Percentiles rank a stretch among this genome's conserved stretches.
phyloP scores from a whole-genome alignment of 2,888 invertebrate genomes.

The Dolichopus griseipennis region DNA sequence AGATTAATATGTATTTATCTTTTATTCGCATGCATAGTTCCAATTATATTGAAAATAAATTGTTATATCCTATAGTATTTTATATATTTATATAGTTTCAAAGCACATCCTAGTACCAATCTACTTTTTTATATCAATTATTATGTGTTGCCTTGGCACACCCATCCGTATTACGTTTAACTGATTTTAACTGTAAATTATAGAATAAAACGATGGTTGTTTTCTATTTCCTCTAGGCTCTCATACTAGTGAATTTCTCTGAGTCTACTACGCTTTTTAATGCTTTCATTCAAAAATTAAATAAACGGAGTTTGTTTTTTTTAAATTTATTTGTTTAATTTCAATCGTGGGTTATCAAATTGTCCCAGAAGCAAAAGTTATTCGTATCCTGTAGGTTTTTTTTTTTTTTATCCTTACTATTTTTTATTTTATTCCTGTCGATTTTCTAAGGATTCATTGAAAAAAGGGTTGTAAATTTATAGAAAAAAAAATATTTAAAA shows the following conservation, averaged over 20 bases:
- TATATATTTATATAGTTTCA: too few species aligned
- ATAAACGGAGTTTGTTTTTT: neutral
- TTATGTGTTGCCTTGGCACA: too few species aligned
- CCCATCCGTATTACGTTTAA: too few species aligned
- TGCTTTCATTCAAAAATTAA: too few species aligned
- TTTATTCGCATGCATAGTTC: neutral
- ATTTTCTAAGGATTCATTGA: neutral
- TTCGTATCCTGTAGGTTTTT: too few species aligned
- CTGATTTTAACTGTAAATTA: neutral
- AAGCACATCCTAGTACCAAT: neutral
- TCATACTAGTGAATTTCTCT: too few species aligned
- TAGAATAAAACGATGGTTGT: too few species aligned
- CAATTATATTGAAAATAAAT: neutral
- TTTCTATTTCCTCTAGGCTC: too few species aligned
- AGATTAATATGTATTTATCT: neutral
- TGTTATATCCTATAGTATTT: neutral
- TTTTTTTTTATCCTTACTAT: too few species aligned
- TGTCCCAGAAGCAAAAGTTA: neutral
- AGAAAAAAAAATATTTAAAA: neutral
- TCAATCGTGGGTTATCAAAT: neutral
- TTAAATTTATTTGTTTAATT: neutral
- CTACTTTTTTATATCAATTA: neutral
- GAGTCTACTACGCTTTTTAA: too few species aligned
- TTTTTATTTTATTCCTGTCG: too few species aligned
- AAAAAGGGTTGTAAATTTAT: neutral